phyloP scores from a whole-genome alignment of 1,140 invertebrate species.

The Schlechtendalia chinensis region DNA sequence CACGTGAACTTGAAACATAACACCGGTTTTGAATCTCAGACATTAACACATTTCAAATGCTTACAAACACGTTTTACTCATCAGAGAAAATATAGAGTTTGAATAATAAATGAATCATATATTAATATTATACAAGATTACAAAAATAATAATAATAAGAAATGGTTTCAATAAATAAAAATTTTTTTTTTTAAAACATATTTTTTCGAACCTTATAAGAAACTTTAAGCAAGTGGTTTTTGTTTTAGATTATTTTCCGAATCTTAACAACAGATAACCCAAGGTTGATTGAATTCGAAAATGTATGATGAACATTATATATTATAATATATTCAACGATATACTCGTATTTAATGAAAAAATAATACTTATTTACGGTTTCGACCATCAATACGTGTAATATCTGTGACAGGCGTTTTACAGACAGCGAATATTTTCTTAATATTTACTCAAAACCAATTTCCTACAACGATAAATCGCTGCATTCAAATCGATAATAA shows the following conservation, averaged over 20 bases:
- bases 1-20: constrained; percentile 33
- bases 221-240: not conserved
- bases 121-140: not conserved
- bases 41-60: constrained; percentile 12
- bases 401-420: no score
- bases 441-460: no score
- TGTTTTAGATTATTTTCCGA: no score
- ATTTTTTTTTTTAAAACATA: not conserved
- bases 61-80: constrained; percentile 30
- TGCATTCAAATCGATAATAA: no score
- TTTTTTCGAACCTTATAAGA: not conserved
- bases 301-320: no score
- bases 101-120: constrained; percentile 6
- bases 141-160: constrained; percentile 19
- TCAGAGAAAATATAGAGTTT: not conserved
- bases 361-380: no score
- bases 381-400: no score
- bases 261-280: not conserved
- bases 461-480: no score
- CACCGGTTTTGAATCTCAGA: constrained; percentile 32
- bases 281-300: constrained; percentile 2
- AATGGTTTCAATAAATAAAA: not conserved
- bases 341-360: no score
- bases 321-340: no score
- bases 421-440: no score